Base-by-base conservation (phyloP, 2,113 vertebrate genomes). In the Lota lota region DNA sequence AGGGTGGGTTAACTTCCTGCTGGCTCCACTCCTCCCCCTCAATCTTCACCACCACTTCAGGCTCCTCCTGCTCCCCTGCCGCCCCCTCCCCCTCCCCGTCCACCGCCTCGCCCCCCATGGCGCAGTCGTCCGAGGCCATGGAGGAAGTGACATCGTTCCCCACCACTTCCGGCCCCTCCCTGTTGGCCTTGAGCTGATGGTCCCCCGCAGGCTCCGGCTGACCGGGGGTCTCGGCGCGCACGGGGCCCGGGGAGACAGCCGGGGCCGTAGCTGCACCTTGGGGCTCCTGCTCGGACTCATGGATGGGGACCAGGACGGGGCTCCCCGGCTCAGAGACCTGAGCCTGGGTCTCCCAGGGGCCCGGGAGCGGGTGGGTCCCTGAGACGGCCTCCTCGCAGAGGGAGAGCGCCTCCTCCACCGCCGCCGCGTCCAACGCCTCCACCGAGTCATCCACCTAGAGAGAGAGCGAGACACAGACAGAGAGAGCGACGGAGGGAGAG, bases 331-430 rank as follows among this genome's bases (percentile, higher is more conserved):
- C 88, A 0, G 88, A 74, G 0, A 85, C 28, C 67, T 91, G 81
- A 24, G 87, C 86, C 68, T 92, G 88, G 6, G 88, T 86, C 62
- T 97, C 97, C 97, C 97, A 99, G 0, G 97, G 96, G 16, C 94
- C 94, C 28, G 95, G 92, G 21, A 99, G 90, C 1, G 94, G 87
- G 89, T 98, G 97, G 60, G 93, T 92, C 5, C 87, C 89, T 12
- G 95, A 95, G 67, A 95, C 95, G 0, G 94, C 94, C 68, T 98
- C 97, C 86, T 98, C 97, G 0, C 97, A 99, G 58, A 99, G 94
- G 28, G 96, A 98, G 2, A 98, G 88, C 28, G 97, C 96, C 3
- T 96, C 97, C 88, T 99, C 97, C 58, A 98, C 97, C 7, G 96
- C 96, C 19, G 97, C 97, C 12, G 95, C 95, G 73, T 99, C 97